Conservation (phyloP, 1,140 invertebrate species). For the Leucophenga varia region DNA sequence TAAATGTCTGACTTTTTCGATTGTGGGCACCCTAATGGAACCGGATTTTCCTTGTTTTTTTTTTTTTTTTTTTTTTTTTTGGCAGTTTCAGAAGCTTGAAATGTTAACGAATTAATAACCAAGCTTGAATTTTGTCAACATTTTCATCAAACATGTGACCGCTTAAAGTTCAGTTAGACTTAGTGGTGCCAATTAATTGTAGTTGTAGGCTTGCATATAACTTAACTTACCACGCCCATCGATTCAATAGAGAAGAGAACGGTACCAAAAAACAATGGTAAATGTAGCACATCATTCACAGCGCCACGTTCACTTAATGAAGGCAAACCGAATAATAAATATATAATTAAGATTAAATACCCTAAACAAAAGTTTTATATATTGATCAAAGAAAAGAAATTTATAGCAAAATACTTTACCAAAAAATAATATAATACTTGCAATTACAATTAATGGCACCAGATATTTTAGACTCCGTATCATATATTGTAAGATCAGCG, state of each 20-base stretch:
- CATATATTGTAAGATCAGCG: slow-evolving; percentile 63
- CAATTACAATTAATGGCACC: slow-evolving; percentile 73
- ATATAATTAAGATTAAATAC: slow-evolving; percentile 67
- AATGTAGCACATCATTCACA: slow-evolving; percentile 61
- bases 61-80: no score
- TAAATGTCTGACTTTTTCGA: no score
- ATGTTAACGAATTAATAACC: slow-evolving; percentile 2
- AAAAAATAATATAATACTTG: slow-evolving; percentile 68
- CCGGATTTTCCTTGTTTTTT: no score
- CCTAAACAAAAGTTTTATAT: slow-evolving; percentile 9
- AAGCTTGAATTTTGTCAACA: no score
- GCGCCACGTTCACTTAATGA: slow-evolving; percentile 59
- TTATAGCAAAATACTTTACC: slow-evolving; percentile 53
- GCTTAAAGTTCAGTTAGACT: no score
- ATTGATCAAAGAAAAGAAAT: neutral
- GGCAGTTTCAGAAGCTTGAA: no score
- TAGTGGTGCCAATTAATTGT: slow-evolving; percentile 9
- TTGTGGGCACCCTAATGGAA: no score
- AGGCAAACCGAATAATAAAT: slow-evolving; percentile 63
- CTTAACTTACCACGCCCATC: slow-evolving; percentile 73
- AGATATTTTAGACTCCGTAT: slow-evolving; percentile 70
- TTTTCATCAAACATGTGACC: no score
- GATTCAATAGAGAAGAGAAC: slow-evolving; percentile 84
- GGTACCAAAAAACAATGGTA: slow-evolving; percentile 77
- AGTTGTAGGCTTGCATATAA: no score